Percentiles rank a stretch among this genome's conserved stretches.
These are phyloP conservation scores for Tyto alba DNA, from an alignment of 2,113 vertebrate genomes.

Conservation along the genomic window DNA sequence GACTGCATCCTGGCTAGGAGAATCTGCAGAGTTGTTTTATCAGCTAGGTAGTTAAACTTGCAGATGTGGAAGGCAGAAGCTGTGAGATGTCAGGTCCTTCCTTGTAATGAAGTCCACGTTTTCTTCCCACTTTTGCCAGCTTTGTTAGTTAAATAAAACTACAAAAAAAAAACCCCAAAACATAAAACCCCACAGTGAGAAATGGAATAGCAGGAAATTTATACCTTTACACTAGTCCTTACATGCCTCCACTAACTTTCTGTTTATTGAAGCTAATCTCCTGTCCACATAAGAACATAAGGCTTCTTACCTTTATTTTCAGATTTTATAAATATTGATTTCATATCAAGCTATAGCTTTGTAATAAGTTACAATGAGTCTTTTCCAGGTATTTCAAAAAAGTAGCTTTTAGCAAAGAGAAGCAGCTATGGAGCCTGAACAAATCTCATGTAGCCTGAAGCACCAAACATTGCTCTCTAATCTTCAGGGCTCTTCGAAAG, in stretches of 20 bases:
- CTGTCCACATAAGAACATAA: neutral
- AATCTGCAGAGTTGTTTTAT: neutral
- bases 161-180: fast-evolving
- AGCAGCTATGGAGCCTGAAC: neutral
- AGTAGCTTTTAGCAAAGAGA: neutral
- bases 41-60: neutral
- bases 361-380: neutral
- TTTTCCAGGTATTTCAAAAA: neutral
- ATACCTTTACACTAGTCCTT: neutral
- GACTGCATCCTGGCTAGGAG: neutral
- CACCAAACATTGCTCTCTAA: neutral
- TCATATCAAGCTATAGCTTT: neutral
- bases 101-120: neutral
- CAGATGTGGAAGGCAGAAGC: neutral
- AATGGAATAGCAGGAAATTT: neutral
- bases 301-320: neutral
- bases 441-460: neutral
- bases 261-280: neutral
- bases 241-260: neutral
- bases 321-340: neutral
- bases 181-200: neutral
- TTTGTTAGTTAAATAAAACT: neutral
- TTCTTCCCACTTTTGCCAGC: neutral
- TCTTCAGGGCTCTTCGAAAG: neutral
- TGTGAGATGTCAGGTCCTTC: neutral